A percentile compares a stretch with the other conserved stretches of the same genome.
phyloP scores from a whole-genome alignment of 2,113 vertebrate genomes.

The Trogon surrucura region DNA sequence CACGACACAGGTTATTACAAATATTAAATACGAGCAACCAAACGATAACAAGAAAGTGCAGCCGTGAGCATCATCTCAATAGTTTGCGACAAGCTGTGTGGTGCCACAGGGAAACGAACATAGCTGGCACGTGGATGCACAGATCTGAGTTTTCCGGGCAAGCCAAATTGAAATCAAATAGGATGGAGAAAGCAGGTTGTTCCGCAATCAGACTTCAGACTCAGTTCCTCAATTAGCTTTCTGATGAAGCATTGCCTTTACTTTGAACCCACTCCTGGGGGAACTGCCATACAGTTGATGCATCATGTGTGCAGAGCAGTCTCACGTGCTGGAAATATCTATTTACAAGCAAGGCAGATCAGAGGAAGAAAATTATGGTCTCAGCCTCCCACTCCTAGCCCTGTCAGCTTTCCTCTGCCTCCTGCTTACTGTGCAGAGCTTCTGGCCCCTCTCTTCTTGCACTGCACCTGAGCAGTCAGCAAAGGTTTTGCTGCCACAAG shows the following conservation, averaged over 20 bases:
- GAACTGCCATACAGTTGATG: background rate
- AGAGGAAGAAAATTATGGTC: background rate
- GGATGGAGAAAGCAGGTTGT: conserved; percentile 11
- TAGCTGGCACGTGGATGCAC: background rate
- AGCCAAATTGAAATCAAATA: background rate
- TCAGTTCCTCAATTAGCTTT: conserved; percentile 48
- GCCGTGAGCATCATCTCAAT: background rate
- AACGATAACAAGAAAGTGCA: conserved; percentile 14
- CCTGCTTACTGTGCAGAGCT: background rate
- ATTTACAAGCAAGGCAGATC: background rate
- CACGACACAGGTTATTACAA: conserved; percentile 9
- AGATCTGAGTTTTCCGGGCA: background rate
- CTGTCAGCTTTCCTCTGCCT: background rate
- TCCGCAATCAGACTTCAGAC: conserved; percentile 1
- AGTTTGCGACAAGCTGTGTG: background rate
- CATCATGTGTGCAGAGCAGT: background rate
- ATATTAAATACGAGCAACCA: conserved; percentile 19
- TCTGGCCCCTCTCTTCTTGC: background rate
- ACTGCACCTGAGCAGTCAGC: background rate
- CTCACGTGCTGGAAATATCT: background rate
- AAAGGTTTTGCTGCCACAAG: background rate
- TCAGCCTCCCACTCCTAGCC: background rate
- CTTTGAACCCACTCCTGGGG: conserved; percentile 41
- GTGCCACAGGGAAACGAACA: background rate
- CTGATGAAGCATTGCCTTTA: conserved; percentile 46